Evolutionary conservation across 2,113 vertebrate genomes (phyloP).

Genomic region (Orthonyx spaldingii): DNA sequence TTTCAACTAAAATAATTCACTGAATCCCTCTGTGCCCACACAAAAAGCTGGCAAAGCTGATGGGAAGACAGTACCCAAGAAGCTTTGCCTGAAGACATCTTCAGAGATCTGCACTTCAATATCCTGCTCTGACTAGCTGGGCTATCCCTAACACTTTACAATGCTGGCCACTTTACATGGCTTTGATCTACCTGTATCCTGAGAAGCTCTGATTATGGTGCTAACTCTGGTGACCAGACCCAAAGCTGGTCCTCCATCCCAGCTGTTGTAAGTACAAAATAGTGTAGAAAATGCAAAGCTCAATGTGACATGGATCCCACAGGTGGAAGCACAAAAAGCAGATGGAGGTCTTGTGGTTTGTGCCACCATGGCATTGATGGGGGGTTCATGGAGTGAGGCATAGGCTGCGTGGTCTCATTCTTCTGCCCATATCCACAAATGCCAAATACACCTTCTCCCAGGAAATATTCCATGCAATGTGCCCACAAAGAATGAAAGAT

Average conservation of each 20-base stretch:
- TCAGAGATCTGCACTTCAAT: not conserved
- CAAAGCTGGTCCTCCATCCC: not conserved
- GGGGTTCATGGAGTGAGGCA: fast-evolving
- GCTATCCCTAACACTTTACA: fast-evolving
- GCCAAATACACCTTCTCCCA: not conserved
- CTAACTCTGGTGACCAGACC: not conserved
- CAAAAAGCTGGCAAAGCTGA: not conserved
- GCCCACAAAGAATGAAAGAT: not conserved
- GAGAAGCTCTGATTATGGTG: not conserved
- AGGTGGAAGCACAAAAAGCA: not conserved
- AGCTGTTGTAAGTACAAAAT: not conserved
- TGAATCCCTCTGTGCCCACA: not conserved
- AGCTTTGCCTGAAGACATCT: not conserved
- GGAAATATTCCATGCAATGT: fast-evolving
- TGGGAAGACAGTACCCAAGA: not conserved
- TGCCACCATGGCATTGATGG: too few species aligned
- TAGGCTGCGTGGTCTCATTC: fast-evolving
- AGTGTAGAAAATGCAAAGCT: not conserved
- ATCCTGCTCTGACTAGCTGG: not conserved
- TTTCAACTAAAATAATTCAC: not conserved
- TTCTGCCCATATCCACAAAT: not conserved
- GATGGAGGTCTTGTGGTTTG: not conserved
- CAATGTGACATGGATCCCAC: too few species aligned
- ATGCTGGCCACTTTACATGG: not conserved
- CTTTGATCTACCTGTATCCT: not conserved